Conservation (phyloP, 2,888 invertebrate species). For the Phragmatobia fuliginosa region DNA sequence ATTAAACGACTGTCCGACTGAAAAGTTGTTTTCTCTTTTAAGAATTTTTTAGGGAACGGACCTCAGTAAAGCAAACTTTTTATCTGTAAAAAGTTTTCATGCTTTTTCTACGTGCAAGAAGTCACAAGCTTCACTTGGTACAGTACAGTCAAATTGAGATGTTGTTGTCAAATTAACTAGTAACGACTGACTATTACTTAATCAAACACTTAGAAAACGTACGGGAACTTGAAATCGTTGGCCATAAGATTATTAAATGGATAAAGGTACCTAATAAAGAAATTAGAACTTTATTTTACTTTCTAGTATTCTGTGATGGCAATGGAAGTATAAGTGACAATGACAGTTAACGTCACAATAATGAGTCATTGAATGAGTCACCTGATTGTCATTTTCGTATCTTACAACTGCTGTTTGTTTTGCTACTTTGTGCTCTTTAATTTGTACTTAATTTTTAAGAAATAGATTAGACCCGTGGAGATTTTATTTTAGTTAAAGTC, state of each 20-base stretch:
- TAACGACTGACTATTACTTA: not conserved
- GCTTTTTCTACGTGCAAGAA: not conserved
- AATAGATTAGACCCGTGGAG: not conserved
- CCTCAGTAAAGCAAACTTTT: too few relatives aligned
- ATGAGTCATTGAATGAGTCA: slow-evolving; percentile 33
- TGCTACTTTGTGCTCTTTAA: slow-evolving; percentile 7
- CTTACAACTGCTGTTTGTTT: slow-evolving; percentile 35
- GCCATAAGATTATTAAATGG: not conserved
- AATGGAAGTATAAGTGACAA: not conserved
- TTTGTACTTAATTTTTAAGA: not conserved
- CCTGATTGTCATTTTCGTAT: slow-evolving; percentile 26
- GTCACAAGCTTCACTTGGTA: not conserved
- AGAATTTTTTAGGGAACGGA: too few relatives aligned
- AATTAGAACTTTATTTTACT: not conserved
- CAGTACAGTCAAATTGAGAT: not conserved
- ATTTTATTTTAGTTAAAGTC: slow-evolving; percentile 2
- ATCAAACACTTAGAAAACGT: not conserved
- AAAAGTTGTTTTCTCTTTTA: too few relatives aligned
- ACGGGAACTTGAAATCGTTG: too few relatives aligned
- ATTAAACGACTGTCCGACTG: too few relatives aligned
- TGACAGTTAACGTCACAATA: not conserved
- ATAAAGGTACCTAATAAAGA: not conserved
- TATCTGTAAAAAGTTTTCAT: not conserved
- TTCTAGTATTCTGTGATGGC: not conserved
- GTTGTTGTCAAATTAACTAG: not conserved